A percentile compares a stretch with the other conserved stretches of the same genome.
Conservation (phyloP, 2,797 vertebrate genomes). For the Melanotaenia boesemani region DNA sequence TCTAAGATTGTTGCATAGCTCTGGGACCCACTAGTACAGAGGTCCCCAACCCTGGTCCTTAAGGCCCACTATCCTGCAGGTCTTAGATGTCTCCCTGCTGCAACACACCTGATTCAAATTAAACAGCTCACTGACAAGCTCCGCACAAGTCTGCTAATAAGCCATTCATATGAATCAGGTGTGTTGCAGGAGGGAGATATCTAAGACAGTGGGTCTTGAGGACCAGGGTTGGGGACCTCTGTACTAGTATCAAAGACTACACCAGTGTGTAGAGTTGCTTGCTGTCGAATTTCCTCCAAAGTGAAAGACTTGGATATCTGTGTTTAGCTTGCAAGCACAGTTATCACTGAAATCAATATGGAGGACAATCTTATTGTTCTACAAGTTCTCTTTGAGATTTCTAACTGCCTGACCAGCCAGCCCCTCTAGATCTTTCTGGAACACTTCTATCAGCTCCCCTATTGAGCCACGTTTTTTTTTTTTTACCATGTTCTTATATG, state of each 20-base stretch:
- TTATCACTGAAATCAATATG: constrained; percentile 5
- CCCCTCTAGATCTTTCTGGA: constrained; percentile 1
- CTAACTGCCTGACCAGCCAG: background rate
- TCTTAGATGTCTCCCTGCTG: too few relatives aligned
- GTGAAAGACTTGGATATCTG: constrained; percentile 3
- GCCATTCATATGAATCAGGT: too few relatives aligned
- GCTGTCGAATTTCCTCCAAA: constrained; percentile 1
- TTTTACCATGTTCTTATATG: too few relatives aligned
- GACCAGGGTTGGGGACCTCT: too few relatives aligned
- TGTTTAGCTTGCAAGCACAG: background rate
- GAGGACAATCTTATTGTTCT: background rate
- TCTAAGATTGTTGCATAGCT: constrained; percentile 5
- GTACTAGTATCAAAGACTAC: background rate
- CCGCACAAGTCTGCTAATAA: too few relatives aligned
- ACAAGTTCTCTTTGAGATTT: background rate
- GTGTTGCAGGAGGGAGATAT: too few relatives aligned
- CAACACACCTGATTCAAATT: too few relatives aligned
- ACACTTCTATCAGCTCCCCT: constrained; percentile 1
- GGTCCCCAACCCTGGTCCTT: too few relatives aligned
- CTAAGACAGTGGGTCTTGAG: too few relatives aligned
- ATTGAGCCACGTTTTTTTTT: constrained; percentile 3
- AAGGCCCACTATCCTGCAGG: too few relatives aligned
- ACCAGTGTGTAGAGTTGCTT: background rate
- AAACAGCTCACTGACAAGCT: too few relatives aligned
- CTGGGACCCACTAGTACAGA: background rate